Percentiles rank a stretch among this genome's conserved stretches.
Conservation (phyloP, 2,113 vertebrate species). For the Brienomyrus brachyistius region DNA sequence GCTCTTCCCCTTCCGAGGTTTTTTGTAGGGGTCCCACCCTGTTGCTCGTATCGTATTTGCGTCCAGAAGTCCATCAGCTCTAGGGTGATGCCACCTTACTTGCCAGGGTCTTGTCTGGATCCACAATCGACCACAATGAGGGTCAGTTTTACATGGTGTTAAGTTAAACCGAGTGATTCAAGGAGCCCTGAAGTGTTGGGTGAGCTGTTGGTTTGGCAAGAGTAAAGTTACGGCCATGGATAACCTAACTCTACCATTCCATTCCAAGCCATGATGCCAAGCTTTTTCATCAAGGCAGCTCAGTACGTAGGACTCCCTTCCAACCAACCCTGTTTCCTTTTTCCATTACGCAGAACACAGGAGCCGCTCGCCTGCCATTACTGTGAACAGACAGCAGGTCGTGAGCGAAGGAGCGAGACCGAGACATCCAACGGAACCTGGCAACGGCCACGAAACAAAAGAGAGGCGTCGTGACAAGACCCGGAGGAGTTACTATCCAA, state of each 20-base stretch:
- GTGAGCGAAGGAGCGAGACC: not conserved
- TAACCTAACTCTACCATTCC: not conserved
- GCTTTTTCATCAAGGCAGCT: not conserved
- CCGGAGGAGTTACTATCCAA: not conserved
- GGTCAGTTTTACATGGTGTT: not conserved
- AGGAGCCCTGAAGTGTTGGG: not conserved
- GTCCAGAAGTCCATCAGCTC: not conserved
- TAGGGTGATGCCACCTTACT: not conserved
- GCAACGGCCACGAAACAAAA: not conserved
- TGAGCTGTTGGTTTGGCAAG: not conserved
- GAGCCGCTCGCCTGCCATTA: not conserved
- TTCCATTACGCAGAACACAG: not conserved
- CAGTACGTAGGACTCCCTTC: not conserved
- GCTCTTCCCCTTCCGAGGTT: not conserved
- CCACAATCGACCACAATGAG: not conserved
- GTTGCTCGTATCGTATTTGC: not conserved
- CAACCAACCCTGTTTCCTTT: not conserved
- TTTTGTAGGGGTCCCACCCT: not conserved
- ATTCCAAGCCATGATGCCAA: not conserved
- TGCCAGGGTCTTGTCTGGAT: not conserved
- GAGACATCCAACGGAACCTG: not conserved
- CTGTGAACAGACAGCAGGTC: not conserved
- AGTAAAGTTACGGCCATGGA: not conserved
- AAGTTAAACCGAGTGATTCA: not conserved
- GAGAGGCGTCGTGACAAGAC: not conserved